Conservation (phyloP, 2,113 vertebrate genomes). For the Cyrtonyx montezumae region DNA sequence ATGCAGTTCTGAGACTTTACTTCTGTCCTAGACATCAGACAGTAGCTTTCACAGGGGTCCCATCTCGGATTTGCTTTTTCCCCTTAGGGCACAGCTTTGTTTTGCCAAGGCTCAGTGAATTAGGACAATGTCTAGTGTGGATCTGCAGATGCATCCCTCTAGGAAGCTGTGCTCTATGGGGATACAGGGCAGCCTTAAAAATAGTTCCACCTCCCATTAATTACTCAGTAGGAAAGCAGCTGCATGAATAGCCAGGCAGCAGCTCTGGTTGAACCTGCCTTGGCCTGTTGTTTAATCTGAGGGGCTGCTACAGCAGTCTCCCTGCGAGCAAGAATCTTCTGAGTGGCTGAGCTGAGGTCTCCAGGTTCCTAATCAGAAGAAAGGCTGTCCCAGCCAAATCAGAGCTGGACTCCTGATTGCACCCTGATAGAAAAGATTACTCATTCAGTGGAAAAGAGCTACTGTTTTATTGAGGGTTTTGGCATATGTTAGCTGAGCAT, state of each 20-base stretch:
- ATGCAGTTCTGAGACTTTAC: background rate
- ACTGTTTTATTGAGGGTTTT: background rate
- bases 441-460: background rate
- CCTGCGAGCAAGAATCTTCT: background rate
- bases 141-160: background rate
- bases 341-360: constrained; percentile 26
- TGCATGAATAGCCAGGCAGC: background rate
- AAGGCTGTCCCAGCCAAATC: background rate
- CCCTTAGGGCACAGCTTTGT: background rate
- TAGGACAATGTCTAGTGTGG: background rate
- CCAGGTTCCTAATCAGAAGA: background rate
- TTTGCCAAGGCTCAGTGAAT: background rate
- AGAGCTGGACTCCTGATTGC: background rate
- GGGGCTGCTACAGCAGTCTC: background rate
- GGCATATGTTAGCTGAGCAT: background rate
- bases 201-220: background rate
- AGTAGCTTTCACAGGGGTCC: background rate
- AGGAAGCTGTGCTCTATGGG: background rate
- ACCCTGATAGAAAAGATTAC: constrained; percentile 1
- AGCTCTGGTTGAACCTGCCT: background rate
- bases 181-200: background rate
- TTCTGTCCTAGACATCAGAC: background rate
- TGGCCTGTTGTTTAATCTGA: background rate
- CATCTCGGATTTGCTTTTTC: background rate
- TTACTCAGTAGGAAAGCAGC: background rate